These are phyloP conservation scores for Aphaenogaster ashmeadi DNA, from an alignment of 1,140 invertebrate genomes.

Conservation along the genomic window DNA sequence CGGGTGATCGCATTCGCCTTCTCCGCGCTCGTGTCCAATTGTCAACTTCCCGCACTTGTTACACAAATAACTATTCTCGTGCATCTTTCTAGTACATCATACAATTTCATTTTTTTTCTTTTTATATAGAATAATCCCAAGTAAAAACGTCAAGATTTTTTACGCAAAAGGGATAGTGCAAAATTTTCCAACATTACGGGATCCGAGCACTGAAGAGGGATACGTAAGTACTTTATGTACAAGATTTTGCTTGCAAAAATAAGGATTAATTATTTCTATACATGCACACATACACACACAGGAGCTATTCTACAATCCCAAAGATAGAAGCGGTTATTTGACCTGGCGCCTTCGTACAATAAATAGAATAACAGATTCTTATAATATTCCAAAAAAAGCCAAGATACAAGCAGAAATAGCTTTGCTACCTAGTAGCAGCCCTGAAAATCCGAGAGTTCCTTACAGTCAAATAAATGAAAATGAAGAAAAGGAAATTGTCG, in stretches of 20 bases:
- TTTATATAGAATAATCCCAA: background rate
- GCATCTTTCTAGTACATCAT: background rate
- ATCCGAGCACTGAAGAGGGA: constrained; percentile 2
- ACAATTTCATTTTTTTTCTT: background rate
- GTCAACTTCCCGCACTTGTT: too few species aligned
- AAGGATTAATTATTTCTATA: background rate
- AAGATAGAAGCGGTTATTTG: constrained; percentile 4
- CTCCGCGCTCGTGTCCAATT: too few species aligned
- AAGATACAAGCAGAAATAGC: background rate
- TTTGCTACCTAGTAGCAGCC: background rate
- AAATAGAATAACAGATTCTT: background rate
- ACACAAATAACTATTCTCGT: too few species aligned
- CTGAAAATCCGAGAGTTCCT: background rate
- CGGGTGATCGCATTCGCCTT: too few species aligned
- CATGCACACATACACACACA: background rate
- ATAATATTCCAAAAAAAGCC: background rate
- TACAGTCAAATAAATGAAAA: background rate
- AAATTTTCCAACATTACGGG: constrained; percentile 5
- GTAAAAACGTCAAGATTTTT: background rate
- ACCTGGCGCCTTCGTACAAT: constrained; percentile 1
- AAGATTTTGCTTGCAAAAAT: background rate
- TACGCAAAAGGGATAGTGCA: background rate
- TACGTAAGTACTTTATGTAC: background rate
- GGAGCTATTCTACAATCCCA: constrained; percentile 7
- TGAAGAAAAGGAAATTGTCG: background rate